Evolutionary conservation across 2,888 invertebrate species (phyloP).

Genomic region (Rutpela maculata): DNA sequence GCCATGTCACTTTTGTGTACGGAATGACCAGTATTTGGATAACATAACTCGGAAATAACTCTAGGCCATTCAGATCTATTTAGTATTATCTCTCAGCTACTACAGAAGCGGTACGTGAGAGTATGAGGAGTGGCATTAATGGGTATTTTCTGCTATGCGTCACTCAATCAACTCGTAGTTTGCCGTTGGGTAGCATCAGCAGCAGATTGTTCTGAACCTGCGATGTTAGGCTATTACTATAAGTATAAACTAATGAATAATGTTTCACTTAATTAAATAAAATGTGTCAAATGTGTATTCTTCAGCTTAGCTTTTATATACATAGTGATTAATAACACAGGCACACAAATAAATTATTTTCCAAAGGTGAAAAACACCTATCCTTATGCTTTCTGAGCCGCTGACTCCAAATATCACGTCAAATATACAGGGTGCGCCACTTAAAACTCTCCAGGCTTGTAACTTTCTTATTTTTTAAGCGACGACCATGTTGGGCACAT

Average conservation of each 20-base stretch:
- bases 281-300: too few species aligned
- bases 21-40: constrained; percentile 33
- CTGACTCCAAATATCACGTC: too few species aligned
- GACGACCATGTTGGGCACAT: too few species aligned
- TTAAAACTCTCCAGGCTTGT: too few species aligned
- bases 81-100: constrained; percentile 3
- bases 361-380: too few species aligned
- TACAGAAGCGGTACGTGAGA: neutral
- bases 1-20: neutral
- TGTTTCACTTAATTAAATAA: too few species aligned
- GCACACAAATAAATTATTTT: too few species aligned
- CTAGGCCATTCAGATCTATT: constrained; percentile 31
- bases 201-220: neutral
- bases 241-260: neutral
- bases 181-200: neutral
- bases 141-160: neutral
- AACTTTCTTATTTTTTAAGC: too few species aligned
- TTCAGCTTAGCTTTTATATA: too few species aligned
- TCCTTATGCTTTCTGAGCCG: too few species aligned
- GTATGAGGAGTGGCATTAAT: neutral
- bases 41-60: constrained; percentile 33
- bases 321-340: too few species aligned
- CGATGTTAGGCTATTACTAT: neutral
- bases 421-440: too few species aligned
- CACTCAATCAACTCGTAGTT: neutral